Percentiles rank a stretch among this genome's conserved stretches.
These are phyloP conservation scores for Phrynosoma blainvillii DNA, from an alignment of 2,113 vertebrate species.

Conservation along the genomic window DNA sequence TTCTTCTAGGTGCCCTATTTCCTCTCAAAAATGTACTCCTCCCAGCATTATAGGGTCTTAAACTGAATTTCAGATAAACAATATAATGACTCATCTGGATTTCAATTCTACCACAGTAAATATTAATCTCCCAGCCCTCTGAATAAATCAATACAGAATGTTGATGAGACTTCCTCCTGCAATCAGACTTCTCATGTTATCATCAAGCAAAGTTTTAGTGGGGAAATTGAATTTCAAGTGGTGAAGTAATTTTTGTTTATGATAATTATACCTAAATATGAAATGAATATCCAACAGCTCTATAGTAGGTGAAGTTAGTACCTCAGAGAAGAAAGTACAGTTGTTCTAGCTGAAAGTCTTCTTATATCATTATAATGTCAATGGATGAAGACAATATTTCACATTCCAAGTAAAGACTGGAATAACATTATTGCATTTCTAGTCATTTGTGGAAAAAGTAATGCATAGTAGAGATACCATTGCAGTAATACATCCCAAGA, in stretches of 20 bases:
- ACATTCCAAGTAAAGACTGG: background rate
- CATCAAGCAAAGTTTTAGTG: constrained; percentile 9
- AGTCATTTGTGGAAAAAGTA: background rate
- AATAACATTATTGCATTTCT: background rate
- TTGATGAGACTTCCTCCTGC: background rate
- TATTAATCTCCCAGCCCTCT: constrained; percentile 19
- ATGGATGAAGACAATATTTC: background rate
- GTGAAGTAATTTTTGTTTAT: background rate
- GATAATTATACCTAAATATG: background rate
- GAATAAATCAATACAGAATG: constrained; percentile 38
- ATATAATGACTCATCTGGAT: background rate
- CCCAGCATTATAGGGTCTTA: background rate
- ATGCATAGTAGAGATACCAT: background rate
- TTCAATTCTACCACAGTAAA: constrained; percentile 37
- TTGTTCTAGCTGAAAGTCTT: background rate
- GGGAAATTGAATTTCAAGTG: background rate
- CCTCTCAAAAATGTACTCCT: constrained; percentile 3
- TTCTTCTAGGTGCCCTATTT: background rate
- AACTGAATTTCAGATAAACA: constrained; percentile 2
- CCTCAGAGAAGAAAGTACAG: background rate
- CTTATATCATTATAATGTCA: background rate
- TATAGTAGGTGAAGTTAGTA: constrained; percentile 9
- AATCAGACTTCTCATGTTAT: constrained; percentile 20
- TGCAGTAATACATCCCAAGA: background rate
- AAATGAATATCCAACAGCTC: background rate